Evolutionary conservation across 2,888 invertebrate genomes (phyloP).

Genomic region (Drosophila tripunctata): DNA sequence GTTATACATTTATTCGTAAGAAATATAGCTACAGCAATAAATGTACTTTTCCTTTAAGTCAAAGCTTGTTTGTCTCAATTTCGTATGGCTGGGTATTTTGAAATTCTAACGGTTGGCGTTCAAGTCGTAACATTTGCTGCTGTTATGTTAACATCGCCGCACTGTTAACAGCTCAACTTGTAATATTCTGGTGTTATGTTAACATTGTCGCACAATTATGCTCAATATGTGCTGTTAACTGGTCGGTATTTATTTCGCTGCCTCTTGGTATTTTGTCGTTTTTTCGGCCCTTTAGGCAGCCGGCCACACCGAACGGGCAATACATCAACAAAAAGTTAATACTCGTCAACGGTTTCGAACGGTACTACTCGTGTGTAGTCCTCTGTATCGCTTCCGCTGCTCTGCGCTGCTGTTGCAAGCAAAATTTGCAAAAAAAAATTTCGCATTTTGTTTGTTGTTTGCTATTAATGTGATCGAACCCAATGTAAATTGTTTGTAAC

Average conservation of each 20-base stretch:
- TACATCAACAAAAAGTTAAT: conserved; percentile 57
- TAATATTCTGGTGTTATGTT: conserved; percentile 5
- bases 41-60: conserved; percentile 80
- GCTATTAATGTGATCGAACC: conserved; percentile 39
- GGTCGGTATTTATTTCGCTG: neutral
- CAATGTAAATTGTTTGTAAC: conserved; percentile 37
- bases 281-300: conserved; percentile 1
- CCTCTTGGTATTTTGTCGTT: conserved; percentile 35
- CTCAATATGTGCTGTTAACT: conserved; percentile 18
- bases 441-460: conserved; percentile 31
- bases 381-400: too few relatives aligned
- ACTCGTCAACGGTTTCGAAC: conserved; percentile 65
- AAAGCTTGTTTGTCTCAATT: neutral
- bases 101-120: conserved; percentile 4
- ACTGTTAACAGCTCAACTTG: conserved; percentile 7
- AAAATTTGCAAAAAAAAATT: conserved; percentile 14
- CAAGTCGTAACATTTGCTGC: too few relatives aligned
- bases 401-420: too few relatives aligned
- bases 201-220: neutral
- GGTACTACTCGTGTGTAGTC: conserved; percentile 46
- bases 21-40: conserved; percentile 77
- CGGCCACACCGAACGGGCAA: conserved; percentile 46
- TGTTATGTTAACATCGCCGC: neutral
- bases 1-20: conserved; percentile 78
- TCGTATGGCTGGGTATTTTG: neutral